Evolutionary conservation across 2,888 invertebrate genomes (phyloP), one percentile per base, ranked within the genome.

Genomic region (Dromius quadrimaculatus): DNA sequence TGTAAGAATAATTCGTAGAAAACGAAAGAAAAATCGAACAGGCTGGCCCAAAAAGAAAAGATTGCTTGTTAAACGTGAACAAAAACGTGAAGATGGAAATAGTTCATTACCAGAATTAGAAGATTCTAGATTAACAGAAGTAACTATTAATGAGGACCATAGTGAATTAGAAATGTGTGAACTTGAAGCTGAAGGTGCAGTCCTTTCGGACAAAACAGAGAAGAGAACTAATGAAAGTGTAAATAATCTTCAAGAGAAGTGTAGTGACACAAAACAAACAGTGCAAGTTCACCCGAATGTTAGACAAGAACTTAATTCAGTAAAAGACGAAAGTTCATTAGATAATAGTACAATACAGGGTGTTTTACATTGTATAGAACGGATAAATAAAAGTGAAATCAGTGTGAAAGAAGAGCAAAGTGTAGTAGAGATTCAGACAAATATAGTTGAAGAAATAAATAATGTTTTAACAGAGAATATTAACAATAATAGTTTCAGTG

Each of bases 21-120:
- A 84, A 62, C 88, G 89, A 78, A 89, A 90, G 82, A 89, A 89
- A 80, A 93, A 93, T 81, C 85, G 88, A 72, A 94, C 94, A 0
- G 94, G 94, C 5, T 94, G 94, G 94, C 94, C 94, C 0, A 85
- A 84, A 79, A 85, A 86, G 77, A 85, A 80, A 78, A 85, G 81
- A 74, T 75, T 77, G 64, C 70, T 74, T 3, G 36, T 72, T n/a
- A 75, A 76, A 72, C 20, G 82, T 82, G 57, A 79, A 79, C 5
- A 79, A 75, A 75, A 83, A 82, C 72, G 71, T 77, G 0, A 83
- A 82, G 72, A 78, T 78, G 1, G 79, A 78, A 22, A 73, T 72
- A 8, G 63, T 32, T 41, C 70, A 20, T 41, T 73, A 62, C 43
- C 73, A 70, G 20, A 73, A 76, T 38, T 71, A 74, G 43, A 74